phyloP scores from a whole-genome alignment of 2,888 invertebrate genomes.

The Dicyrtoma fusca region DNA sequence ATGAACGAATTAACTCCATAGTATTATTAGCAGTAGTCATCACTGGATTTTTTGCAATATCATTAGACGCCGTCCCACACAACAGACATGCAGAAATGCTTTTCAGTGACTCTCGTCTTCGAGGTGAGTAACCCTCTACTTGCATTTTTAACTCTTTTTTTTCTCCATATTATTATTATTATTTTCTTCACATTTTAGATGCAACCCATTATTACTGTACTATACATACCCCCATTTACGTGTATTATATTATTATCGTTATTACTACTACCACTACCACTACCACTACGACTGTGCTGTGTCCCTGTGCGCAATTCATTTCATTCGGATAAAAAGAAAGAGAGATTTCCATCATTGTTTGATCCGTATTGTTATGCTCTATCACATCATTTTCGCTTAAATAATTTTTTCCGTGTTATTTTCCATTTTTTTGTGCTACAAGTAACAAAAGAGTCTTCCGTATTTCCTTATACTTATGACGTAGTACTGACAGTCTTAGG shows the following conservation, averaged over 20 bases:
- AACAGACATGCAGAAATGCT: slow-evolving; percentile 24
- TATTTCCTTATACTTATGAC: too few species aligned
- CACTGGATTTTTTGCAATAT: slow-evolving; percentile 32
- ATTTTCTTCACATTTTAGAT: not conserved
- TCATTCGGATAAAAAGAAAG: too few species aligned
- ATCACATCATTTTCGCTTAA: not conserved
- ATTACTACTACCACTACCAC: too few species aligned
- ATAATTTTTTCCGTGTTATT: not conserved
- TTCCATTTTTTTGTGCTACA: not conserved
- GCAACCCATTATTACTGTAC: too few species aligned
- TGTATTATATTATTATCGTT: too few species aligned
- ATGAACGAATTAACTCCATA: slow-evolving; percentile 17
- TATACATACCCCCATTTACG: too few species aligned
- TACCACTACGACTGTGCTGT: too few species aligned
- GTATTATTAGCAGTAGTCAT: slow-evolving; percentile 25
- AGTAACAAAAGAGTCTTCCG: not conserved
- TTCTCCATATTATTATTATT: slow-evolving; percentile 6
- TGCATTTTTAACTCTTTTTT: slow-evolving; percentile 28
- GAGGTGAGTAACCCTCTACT: slow-evolving; percentile 47
- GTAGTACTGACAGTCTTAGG: too few species aligned
- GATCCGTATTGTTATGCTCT: not conserved
- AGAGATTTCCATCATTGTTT: too few species aligned
- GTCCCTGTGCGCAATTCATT: too few species aligned
- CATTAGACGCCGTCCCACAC: slow-evolving; percentile 26
- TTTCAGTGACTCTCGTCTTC: slow-evolving; percentile 23